Conservation (phyloP, 1,140 invertebrate species). For the Aphaenogaster floridana region DNA sequence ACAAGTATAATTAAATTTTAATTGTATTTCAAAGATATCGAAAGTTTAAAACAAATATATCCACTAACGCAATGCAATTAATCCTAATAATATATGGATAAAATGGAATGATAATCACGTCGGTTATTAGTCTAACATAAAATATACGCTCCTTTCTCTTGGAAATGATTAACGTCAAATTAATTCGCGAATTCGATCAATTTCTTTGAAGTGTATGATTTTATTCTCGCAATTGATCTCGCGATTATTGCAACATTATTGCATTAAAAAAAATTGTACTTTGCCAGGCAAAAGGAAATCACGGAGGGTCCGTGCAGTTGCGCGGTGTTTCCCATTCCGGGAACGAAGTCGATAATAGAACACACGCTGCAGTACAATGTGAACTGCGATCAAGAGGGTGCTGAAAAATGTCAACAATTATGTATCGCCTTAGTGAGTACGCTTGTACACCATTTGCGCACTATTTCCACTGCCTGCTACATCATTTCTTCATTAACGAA, state of each 20-base stretch:
- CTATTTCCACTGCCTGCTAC: neutral
- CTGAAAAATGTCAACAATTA: conserved; percentile 67
- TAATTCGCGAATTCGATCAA: neutral
- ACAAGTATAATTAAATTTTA: conserved; percentile 1
- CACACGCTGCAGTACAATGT: conserved; percentile 70
- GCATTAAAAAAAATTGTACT: conserved; percentile 15
- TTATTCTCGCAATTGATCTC: conserved; percentile 4
- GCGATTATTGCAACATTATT: neutral
- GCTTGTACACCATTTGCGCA: neutral
- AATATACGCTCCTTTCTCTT: neutral
- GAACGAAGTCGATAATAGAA: conserved; percentile 71
- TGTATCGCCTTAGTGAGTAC: conserved; percentile 72
- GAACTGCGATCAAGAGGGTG: conserved; percentile 68
- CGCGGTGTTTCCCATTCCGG: conserved; percentile 63
- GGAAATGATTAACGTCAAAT: neutral
- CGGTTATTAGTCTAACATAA: neutral
- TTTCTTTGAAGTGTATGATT: neutral
- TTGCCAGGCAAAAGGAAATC: conserved; percentile 36
- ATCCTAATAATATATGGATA: neutral
- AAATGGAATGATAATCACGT: conserved; percentile 3
- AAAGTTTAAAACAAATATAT: neutral
- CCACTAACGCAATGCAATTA: neutral
- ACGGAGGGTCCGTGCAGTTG: conserved; percentile 70
- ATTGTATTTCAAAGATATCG: neutral
- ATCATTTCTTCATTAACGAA: neutral